A percentile compares a stretch with the other conserved stretches of the same genome.
phyloP scores from a whole-genome alignment of 2,888 invertebrate species.

The Athetis lepigone region DNA sequence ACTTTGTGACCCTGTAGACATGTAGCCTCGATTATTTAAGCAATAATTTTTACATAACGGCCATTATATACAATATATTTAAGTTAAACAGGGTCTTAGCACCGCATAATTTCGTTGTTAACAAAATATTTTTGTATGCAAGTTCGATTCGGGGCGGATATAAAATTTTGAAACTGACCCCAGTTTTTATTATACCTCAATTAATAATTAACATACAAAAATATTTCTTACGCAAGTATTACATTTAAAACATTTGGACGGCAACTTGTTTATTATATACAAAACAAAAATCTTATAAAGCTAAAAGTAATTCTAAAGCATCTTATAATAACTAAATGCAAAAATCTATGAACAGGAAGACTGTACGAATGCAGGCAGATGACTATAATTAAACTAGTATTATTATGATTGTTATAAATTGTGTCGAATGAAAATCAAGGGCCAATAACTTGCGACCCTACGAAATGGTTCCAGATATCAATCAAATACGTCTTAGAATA shows the following conservation, averaged over 20 bases:
- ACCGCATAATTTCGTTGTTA: constrained; percentile 76
- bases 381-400: constrained; percentile 74
- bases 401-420: constrained; percentile 66
- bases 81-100: constrained; percentile 80
- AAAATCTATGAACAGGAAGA: constrained; percentile 87
- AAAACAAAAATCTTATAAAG: constrained; percentile 69
- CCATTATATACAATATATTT: constrained; percentile 71
- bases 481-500: constrained; percentile 35
- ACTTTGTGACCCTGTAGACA: constrained; percentile 86
- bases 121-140: constrained; percentile 60
- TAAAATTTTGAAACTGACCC: constrained; percentile 47
- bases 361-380: constrained; percentile 77
- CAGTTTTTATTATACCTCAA: constrained; percentile 37
- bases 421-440: constrained; percentile 32
- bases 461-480: constrained; percentile 22
- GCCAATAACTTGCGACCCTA: constrained; percentile 18
- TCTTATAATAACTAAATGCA: constrained; percentile 88
- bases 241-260: constrained; percentile 82
- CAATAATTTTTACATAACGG: constrained; percentile 75
- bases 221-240: constrained; percentile 59
- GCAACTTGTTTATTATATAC: constrained; percentile 80
- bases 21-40: constrained; percentile 84
- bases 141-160: constrained; percentile 35
- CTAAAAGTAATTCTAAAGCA: constrained; percentile 72
- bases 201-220: constrained; percentile 54